Evolutionary conservation across 2,113 vertebrate genomes (phyloP), one percentile per base, ranked within the genome.

Genomic region (Chloropsis hardwickii): DNA sequence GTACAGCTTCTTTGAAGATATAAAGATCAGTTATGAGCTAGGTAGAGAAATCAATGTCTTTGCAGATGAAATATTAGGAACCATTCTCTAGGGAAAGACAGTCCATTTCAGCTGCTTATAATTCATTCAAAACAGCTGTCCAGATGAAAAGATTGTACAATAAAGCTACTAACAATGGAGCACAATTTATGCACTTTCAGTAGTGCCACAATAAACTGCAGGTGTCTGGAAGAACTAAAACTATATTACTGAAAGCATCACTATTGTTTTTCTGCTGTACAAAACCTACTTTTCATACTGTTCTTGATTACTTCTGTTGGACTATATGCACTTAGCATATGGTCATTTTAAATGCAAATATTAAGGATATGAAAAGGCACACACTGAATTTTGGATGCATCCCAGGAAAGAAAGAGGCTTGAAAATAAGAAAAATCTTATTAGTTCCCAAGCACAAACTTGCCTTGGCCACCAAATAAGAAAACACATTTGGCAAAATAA

Each of bases 321-420:
- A 92, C 58, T 88, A 62, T 12, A 9, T 57, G 45, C 44, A 85
- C 47, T 94, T 96, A 79, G 90, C 69, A 95, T 90, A 91, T 56
- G 72, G 69, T 57, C 9, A 94, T 93, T 96, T 96, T 78, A 94
- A 95, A 95, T 83, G 77, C 71, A 95, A 92, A 86, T 96, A 96
- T 88, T 95, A 89, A 85, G 35, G 61, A 57, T 73, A 85, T 80
- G 44, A 95, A 96, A 87, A 95, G 71, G 27, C 54, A 88, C 35
- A 60, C 66, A 58, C 4, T 3, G 16, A 87, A 94, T 93, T 94
- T 60, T 96, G 79, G 77, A 72, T 85, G 37, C 25, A 39, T 71
- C 45, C 77, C 81, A 96, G 53, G 28, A 94, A 29, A 37, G 54
- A 72, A 90, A 86, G 51, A 70, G 44, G 33, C 8, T 96, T 72